Evolutionary conservation across 2,888 invertebrate species (phyloP).

Genomic region (Polyploca ridens): DNA sequence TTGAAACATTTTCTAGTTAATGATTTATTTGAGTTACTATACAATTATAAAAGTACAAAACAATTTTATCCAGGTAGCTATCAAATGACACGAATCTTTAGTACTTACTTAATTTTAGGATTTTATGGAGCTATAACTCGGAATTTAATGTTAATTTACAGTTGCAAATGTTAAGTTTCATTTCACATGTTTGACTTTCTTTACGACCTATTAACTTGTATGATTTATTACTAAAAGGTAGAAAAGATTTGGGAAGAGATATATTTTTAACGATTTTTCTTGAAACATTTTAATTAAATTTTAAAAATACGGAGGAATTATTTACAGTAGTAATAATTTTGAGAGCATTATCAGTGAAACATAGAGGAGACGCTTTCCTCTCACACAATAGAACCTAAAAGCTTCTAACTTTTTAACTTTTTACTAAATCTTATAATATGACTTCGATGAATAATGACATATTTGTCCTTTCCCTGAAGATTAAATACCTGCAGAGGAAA

Average conservation of each 20-base stretch:
- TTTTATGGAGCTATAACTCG: conserved; percentile 5
- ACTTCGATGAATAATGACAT: too few species aligned
- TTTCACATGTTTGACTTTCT: background rate
- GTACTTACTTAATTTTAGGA: background rate
- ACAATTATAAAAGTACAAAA: too few species aligned
- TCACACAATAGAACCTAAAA: too few species aligned
- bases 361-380: too few species aligned
- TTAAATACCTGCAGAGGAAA: too few species aligned
- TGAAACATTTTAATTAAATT: background rate
- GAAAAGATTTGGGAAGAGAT: background rate
- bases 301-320: background rate
- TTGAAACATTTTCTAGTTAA: too few species aligned
- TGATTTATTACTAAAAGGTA: conserved; percentile 1
- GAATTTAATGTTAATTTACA: background rate
- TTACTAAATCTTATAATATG: too few species aligned
- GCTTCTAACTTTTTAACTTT: too few species aligned
- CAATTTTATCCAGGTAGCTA: background rate
- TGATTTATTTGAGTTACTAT: too few species aligned
- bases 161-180: background rate
- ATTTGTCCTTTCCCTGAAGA: too few species aligned
- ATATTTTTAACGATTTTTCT: background rate
- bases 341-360: background rate
- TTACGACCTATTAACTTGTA: background rate
- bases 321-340: background rate
- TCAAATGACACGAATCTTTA: background rate